These are phyloP conservation scores for Semnornis frantzii DNA, from an alignment of 2,113 vertebrate genomes.

Conservation along the genomic window DNA sequence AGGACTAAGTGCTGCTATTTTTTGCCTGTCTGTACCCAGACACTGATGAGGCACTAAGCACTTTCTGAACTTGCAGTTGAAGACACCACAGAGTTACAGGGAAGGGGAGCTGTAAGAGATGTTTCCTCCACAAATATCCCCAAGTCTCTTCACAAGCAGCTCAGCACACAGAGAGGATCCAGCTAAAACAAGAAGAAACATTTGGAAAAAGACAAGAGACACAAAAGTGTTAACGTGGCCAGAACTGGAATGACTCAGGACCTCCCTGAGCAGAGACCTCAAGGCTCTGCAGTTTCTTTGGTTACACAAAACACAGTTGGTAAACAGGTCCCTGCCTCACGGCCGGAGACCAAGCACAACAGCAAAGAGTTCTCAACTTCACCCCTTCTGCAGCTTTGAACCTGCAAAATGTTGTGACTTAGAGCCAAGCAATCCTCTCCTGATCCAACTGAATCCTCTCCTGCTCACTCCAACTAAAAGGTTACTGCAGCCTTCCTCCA, in stretches of 20 bases:
- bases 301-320: not conserved
- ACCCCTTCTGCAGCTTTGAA: not conserved
- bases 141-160: not conserved
- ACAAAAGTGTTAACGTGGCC: not conserved
- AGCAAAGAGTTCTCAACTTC: not conserved
- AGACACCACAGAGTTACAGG: not conserved
- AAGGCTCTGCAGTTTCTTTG: not conserved
- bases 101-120: accelerated
- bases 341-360: not conserved
- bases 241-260: not conserved
- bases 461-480: not conserved
- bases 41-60: not conserved
- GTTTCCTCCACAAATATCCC: accelerated
- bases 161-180: accelerated
- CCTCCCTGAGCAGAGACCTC: not conserved
- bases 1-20: not conserved
- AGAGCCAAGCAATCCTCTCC: not conserved
- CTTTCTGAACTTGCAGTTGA: not conserved
- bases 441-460: not conserved
- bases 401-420: accelerated
- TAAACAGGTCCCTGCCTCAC: not conserved
- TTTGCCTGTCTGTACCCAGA: not conserved
- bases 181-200: not conserved
- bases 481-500: not conserved
- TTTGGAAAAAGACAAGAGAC: not conserved